Evolutionary conservation across 2,113 vertebrate species (phyloP), one percentile per base, ranked within the genome.

Genomic region (Fulmarus glacialis): DNA sequence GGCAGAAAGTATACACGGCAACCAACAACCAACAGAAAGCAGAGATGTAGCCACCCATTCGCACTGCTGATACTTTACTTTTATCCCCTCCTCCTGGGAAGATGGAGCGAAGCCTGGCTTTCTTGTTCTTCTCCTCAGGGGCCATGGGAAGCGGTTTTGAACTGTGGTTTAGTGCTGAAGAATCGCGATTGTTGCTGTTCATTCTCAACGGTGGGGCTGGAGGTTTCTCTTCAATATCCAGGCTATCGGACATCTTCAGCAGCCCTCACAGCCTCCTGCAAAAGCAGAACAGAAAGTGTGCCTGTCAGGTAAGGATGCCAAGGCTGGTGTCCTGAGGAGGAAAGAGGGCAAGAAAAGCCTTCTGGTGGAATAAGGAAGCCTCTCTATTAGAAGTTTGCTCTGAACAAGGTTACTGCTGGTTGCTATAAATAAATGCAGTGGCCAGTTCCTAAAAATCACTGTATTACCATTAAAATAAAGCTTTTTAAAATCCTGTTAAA

Each of bases 91-190:
- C 99, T 97, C 99, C 99, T 23, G 99, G 99, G 96, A 99, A 99
- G 98, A 99, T 99, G 97, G 99, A 99, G 96, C 99, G 99, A 73
- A 99, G 99, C 95, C 99, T 99, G 96, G 99, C 99, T 96, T 99
- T 99, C 98, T 99, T 99, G 98, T 99, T 99, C 98, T 99, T 99
- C 98, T 99, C 99, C 98, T 99, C 99, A 0, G 99, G 99, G 98
- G 99, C 99, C 99, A 99, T 99, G 96, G 99, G 99, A 89, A 99
- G 99, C 7, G 99, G 99, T 98, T 99, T 99, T 12, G 99, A 99
- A 95, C 99, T 98, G 98, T 99, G 99, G 98, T 99, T 99, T 53
- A 99, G 96, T 18, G 99, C 99, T 66, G 99, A 99, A 98, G 99
- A 99, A 97, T 99, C 99, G 22, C 99, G 98, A 80, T 99, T 99